phyloP scores from a whole-genome alignment of 1,140 invertebrate species.

The Ylistrum balloti region DNA sequence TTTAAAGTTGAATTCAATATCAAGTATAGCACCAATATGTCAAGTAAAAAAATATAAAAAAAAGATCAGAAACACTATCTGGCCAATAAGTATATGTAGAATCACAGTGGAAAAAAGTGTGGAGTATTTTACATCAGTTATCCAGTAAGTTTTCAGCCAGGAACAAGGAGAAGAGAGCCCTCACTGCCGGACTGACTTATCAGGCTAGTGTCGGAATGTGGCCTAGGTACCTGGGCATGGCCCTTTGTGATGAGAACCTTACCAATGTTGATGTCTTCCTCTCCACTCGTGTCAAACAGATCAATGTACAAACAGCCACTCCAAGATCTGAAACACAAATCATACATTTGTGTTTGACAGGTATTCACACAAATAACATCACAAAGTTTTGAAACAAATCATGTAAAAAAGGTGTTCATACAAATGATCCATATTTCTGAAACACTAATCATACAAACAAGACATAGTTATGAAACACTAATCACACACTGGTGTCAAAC shows the following conservation, averaged over 20 bases:
- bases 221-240: slow-evolving; percentile 56
- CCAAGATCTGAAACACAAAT: slow-evolving; percentile 60
- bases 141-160: slow-evolving; percentile 42
- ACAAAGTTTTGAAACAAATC: neutral
- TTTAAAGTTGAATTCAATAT: no score
- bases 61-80: no score
- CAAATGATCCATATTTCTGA: no score
- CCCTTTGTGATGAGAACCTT: slow-evolving; percentile 62
- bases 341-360: neutral
- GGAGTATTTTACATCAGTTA: neutral
- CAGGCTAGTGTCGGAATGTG: slow-evolving; percentile 35
- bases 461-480: neutral
- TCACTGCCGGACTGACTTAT: slow-evolving; percentile 46
- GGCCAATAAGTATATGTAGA: no score
- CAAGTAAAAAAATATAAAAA: no score
- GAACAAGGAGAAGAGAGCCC: slow-evolving; percentile 54
- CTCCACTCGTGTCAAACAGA: slow-evolving; percentile 70
- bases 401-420: no score
- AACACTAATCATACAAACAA: neutral
- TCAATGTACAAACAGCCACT: slow-evolving; percentile 68
- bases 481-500: no score
- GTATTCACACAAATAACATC: neutral
- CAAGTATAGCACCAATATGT: no score
- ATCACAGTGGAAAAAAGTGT: neutral
- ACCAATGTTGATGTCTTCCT: slow-evolving; percentile 68